A percentile compares a stretch with the other conserved stretches of the same genome.
Conservation (phyloP, 2,797 vertebrate genomes). For the Lagodon rhomboides region DNA sequence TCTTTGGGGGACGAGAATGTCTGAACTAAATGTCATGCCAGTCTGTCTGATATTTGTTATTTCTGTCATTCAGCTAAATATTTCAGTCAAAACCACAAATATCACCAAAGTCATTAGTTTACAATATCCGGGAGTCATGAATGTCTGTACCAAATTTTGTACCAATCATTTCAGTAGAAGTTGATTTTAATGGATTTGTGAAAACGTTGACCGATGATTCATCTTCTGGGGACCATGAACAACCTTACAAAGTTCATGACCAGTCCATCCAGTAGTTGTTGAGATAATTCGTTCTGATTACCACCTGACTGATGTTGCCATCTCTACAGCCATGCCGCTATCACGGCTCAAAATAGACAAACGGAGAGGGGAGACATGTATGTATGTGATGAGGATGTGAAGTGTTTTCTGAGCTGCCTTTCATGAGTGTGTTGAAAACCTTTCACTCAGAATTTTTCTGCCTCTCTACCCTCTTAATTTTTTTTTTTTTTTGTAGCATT, state of each 20-base stretch:
- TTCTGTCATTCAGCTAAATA: neutral
- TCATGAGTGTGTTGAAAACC: constrained; percentile 6
- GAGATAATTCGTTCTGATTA: constrained; percentile 11
- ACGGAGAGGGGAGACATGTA: neutral
- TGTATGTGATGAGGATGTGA: neutral
- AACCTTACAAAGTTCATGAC: neutral
- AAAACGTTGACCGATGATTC: neutral
- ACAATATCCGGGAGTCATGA: neutral
- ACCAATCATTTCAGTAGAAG: neutral
- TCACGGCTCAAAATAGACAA: constrained; percentile 28
- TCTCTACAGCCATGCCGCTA: constrained; percentile 2
- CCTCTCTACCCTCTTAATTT: constrained; percentile 1
- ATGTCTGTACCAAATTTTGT: neutral
- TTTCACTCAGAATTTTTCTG: constrained; percentile 25
- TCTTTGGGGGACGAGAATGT: neutral
- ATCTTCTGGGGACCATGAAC: neutral
- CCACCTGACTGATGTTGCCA: neutral
- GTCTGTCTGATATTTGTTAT: neutral
- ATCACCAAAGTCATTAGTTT: neutral
- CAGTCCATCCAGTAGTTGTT: neutral
- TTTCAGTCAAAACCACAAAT: neutral
- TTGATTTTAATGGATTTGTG: neutral
- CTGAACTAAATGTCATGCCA: neutral
- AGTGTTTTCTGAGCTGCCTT: constrained; percentile 10
- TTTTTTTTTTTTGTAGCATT: constrained; percentile 82